Evolutionary conservation across 2,888 invertebrate genomes (phyloP).

Genomic region (Fissipunctia ypsillon): DNA sequence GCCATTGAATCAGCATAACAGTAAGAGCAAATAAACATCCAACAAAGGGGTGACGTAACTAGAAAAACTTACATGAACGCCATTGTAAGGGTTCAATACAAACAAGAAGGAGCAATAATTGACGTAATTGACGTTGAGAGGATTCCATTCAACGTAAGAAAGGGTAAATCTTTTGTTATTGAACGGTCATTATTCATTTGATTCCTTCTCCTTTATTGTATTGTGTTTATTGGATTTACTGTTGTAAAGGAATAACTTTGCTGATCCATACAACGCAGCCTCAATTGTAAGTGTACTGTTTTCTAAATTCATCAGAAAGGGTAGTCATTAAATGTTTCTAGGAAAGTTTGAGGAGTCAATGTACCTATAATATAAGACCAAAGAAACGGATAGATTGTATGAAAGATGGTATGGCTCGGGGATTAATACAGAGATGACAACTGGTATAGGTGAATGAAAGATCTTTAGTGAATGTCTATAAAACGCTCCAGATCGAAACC

Average conservation of each 20-base stretch:
- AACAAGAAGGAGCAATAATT: conserved; percentile 21
- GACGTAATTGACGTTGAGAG: conserved; percentile 5
- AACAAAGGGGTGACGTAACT: conserved; percentile 29
- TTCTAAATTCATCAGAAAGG: not conserved
- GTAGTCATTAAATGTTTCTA: not conserved
- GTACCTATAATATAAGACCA: no score
- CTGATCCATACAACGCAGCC: not conserved
- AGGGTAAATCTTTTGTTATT: not conserved
- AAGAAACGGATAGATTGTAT: no score
- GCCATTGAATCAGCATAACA: not conserved
- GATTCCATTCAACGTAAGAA: not conserved
- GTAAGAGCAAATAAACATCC: not conserved
- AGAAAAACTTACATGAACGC: conserved; percentile 2
- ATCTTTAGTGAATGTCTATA: no score
- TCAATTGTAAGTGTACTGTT: not conserved
- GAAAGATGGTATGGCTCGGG: no score
- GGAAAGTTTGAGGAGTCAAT: not conserved
- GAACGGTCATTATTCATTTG: conserved; percentile 15
- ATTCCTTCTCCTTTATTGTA: conserved; percentile 19
- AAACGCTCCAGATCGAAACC: no score
- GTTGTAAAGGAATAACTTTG: not conserved
- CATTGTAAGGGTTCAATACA: conserved; percentile 11
- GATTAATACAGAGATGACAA: no score
- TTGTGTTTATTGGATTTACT: not conserved
- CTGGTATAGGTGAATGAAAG: no score